These are phyloP conservation scores for Trimorus sp. DNA, from an alignment of 2,888 invertebrate species.

Conservation along the genomic window DNA sequence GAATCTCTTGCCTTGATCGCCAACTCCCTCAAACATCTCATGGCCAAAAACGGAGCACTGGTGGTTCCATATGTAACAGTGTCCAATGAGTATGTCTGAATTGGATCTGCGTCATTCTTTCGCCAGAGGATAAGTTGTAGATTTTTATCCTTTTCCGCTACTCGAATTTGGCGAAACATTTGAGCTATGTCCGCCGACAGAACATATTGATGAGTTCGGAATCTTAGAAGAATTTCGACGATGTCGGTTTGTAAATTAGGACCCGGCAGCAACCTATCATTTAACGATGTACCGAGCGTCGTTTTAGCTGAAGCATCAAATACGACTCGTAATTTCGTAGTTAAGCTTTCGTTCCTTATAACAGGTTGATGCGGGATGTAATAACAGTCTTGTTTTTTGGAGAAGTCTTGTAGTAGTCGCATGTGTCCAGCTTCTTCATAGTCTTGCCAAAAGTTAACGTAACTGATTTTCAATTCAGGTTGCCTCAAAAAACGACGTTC, in stretches of 20 bases:
- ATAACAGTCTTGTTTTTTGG: not conserved
- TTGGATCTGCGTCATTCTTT: not conserved
- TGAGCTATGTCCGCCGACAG: constrained; percentile 1
- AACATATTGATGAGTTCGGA: not conserved
- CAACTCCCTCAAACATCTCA: not conserved
- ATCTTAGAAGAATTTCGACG: not conserved
- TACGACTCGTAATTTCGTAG: not conserved
- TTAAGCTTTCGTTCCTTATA: not conserved
- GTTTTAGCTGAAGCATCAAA: constrained; percentile 14
- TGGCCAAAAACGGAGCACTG: not conserved
- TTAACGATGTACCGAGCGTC: constrained; percentile 1
- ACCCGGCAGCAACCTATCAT: constrained; percentile 5
- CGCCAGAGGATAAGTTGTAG: constrained; percentile 3
- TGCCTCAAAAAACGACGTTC: not conserved
- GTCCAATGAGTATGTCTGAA: not conserved
- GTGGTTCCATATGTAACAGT: not conserved
- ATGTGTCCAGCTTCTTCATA: not conserved
- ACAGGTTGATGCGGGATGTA: not conserved
- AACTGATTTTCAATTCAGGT: not conserved
- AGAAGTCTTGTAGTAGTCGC: not conserved
- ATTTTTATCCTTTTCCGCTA: not conserved
- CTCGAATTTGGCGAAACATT: not conserved
- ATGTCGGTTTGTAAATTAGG: constrained; percentile 7
- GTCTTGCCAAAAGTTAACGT: not conserved
- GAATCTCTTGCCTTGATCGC: not conserved